Evolutionary conservation across 2,113 vertebrate genomes (phyloP).

Genomic region (Nycticebus coucang): DNA sequence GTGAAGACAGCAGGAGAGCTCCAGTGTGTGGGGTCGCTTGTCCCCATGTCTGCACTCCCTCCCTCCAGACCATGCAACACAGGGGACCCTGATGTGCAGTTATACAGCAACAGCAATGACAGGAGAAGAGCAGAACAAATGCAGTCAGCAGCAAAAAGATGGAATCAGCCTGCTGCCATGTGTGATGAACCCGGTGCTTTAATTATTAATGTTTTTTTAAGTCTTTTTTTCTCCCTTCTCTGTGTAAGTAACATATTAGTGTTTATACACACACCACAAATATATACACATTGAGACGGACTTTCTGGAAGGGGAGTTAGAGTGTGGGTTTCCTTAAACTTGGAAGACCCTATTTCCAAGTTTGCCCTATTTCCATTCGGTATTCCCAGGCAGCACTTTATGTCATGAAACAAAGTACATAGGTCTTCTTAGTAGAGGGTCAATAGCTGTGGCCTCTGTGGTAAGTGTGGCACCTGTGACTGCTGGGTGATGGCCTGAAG

Average conservation of each 20-base stretch:
- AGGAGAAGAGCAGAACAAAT: not conserved
- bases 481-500: not conserved
- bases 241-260: not conserved
- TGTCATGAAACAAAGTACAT: not conserved
- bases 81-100: not conserved
- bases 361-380: not conserved
- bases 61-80: not conserved
- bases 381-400: not conserved
- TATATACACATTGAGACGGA: not conserved
- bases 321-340: not conserved
- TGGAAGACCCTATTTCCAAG: not conserved
- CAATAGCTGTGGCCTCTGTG: not conserved
- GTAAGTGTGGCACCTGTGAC: not conserved
- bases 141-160: not conserved
- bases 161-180: not conserved
- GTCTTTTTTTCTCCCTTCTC: not conserved
- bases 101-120: not conserved
- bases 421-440: not conserved
- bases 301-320: not conserved
- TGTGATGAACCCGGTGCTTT: not conserved
- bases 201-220: not conserved
- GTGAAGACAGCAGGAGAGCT: not conserved
- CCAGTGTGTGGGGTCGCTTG: not conserved
- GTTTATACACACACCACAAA: not conserved
- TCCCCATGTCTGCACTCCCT: not conserved